phyloP scores from a whole-genome alignment of 2,113 vertebrate species.

The Struthio camelus region DNA sequence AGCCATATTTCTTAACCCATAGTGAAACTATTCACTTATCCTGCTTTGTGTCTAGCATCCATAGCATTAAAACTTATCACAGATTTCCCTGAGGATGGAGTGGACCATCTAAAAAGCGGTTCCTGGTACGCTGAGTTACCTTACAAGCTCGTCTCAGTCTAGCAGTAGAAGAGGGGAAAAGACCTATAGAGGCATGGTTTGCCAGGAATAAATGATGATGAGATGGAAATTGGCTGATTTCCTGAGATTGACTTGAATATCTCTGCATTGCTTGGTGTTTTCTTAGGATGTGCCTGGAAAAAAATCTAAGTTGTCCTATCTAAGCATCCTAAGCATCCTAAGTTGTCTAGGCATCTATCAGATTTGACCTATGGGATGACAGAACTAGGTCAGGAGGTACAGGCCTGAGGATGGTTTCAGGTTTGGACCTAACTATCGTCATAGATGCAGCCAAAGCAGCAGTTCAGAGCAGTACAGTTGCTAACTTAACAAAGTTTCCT shows the following conservation, averaged over 20 bases:
- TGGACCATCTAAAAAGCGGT: background rate
- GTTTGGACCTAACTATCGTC: background rate
- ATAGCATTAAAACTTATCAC: fast-evolving
- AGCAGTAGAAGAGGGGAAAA: background rate
- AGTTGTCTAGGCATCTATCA: background rate
- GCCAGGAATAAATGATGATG: background rate
- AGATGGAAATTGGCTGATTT: background rate
- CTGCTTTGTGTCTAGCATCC: background rate
- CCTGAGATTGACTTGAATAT: background rate
- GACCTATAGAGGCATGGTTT: fast-evolving
- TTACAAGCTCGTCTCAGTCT: background rate
- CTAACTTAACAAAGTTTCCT: background rate
- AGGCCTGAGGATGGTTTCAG: background rate
- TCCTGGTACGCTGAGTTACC: background rate
- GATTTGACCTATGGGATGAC: background rate
- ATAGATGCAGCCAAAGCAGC: background rate
- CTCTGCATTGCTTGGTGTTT: background rate
- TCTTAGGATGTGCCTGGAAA: background rate
- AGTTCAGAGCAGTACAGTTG: background rate
- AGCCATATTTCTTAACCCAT: background rate
- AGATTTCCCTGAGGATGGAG: background rate
- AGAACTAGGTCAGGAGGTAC: background rate
- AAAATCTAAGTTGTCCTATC: too few species aligned
- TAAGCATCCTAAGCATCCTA: too few species aligned
- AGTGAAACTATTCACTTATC: background rate